Conservation (phyloP, 2,113 vertebrate species). For the Pseudopodoces humilis region DNA sequence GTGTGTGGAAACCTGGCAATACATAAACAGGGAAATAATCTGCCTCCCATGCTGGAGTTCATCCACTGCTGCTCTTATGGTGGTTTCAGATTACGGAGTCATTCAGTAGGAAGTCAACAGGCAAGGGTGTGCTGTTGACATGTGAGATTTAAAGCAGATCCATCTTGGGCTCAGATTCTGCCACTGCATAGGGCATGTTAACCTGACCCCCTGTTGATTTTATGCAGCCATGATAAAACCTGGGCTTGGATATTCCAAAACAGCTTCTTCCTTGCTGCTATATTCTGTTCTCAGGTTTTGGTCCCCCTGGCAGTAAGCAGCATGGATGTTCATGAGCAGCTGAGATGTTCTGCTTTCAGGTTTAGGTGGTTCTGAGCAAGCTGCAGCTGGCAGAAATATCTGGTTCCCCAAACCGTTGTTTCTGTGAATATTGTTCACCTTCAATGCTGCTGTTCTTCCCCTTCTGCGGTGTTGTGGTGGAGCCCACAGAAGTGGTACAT, state of each 20-base stretch:
- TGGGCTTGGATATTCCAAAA: neutral
- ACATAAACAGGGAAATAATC: neutral
- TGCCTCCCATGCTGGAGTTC: neutral
- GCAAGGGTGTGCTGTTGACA: constrained; percentile 20
- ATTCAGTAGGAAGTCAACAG: constrained; percentile 37
- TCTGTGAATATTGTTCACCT: neutral
- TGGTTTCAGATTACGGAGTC: constrained; percentile 26
- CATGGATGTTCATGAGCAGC: neutral
- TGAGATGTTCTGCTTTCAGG: neutral
- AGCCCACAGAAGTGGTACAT: neutral
- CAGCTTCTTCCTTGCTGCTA: neutral
- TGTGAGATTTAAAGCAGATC: constrained; percentile 26
- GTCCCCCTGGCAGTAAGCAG: neutral
- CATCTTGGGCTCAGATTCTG: neutral
- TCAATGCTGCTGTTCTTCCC: neutral
- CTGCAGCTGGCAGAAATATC: neutral
- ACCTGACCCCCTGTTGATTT: neutral
- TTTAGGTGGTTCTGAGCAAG: neutral
- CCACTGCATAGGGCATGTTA: neutral
- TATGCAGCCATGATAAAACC: neutral
- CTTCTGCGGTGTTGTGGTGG: no score
- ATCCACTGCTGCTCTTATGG: neutral
- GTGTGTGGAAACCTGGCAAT: neutral
- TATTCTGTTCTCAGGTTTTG: neutral
- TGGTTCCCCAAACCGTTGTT: neutral